A percentile compares a stretch with the other conserved stretches of the same genome.
Conservation (phyloP, 2,797 vertebrate genomes). For the Malacoraja senta region DNA sequence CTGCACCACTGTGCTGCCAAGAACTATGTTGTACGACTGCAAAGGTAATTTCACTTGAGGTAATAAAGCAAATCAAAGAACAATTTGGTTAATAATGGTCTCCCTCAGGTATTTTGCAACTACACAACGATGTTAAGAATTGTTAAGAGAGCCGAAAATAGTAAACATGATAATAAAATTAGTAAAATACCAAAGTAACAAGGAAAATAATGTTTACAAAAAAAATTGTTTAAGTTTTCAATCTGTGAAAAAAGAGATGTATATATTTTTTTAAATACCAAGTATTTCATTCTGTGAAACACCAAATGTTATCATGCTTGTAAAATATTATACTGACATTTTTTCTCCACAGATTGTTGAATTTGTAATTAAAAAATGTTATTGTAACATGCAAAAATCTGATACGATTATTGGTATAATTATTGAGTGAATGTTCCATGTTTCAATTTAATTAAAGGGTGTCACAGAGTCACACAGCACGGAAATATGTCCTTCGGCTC, state of each 20-base stretch:
- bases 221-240: background rate
- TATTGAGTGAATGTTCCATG: background rate
- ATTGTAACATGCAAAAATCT: background rate
- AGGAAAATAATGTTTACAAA: background rate
- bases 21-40: background rate
- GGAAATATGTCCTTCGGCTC: too few relatives aligned
- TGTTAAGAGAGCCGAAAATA: background rate
- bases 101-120: background rate
- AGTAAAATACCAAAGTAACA: background rate
- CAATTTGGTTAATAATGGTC: background rate
- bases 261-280: background rate
- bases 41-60: background rate
- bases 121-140: background rate
- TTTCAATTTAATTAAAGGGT: background rate
- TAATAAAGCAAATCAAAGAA: background rate
- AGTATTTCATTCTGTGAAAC: background rate
- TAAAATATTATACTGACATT: background rate
- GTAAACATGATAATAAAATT: background rate
- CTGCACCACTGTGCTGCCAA: too few relatives aligned
- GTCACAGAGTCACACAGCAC: too few relatives aligned
- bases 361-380: background rate
- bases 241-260: background rate
- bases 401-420: too few relatives aligned
- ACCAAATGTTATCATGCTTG: background rate
- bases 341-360: background rate